Conservation (phyloP, 1,140 invertebrate species). For the Homalodisca vitripennis region DNA sequence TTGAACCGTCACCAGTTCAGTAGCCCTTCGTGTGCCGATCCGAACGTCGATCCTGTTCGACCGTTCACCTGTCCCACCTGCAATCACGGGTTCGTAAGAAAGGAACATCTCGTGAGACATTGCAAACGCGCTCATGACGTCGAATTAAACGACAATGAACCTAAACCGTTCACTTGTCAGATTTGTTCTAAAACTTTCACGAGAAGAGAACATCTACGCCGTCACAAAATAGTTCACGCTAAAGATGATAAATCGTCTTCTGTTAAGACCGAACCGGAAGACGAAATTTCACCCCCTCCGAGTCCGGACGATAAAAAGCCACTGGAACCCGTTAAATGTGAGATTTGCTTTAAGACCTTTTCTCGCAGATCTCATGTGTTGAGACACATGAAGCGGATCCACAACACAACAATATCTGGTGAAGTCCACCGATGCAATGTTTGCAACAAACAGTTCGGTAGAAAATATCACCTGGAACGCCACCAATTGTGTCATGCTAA, state of each 20-base stretch:
- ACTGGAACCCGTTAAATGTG: conserved; percentile 81
- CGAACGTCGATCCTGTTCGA: conserved; percentile 69
- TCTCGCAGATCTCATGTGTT: conserved; percentile 89
- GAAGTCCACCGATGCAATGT: conserved; percentile 36
- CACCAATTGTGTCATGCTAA: conserved; percentile 35
- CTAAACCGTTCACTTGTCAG: conserved; percentile 42
- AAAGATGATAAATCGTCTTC: conserved; percentile 30
- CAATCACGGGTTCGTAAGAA: conserved; percentile 93
- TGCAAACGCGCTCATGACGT: conserved; percentile 50
- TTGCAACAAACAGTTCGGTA: conserved; percentile 36
- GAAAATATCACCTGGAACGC: conserved; percentile 37
- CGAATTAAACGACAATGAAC: conserved; percentile 34
- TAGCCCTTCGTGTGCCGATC: conserved; percentile 81
- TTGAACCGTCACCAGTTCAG: conserved; percentile 73
- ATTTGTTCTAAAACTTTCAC: conserved; percentile 44
- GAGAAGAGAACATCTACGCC: conserved; percentile 40
- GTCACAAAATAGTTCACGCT: conserved; percentile 40
- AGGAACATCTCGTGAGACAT: conserved; percentile 85
- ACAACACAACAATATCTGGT: conserved; percentile 34
- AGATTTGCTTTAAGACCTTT: conserved; percentile 94
- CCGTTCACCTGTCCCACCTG: conserved; percentile 92
- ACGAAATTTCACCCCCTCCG: conserved; percentile 30
- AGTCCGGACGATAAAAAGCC: conserved; percentile 56
- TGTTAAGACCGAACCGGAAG: conserved; percentile 24
- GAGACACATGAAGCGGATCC: conserved; percentile 63